Base-by-base conservation (phyloP, 2,888 invertebrate species). In the Ennomos quercinarius region DNA sequence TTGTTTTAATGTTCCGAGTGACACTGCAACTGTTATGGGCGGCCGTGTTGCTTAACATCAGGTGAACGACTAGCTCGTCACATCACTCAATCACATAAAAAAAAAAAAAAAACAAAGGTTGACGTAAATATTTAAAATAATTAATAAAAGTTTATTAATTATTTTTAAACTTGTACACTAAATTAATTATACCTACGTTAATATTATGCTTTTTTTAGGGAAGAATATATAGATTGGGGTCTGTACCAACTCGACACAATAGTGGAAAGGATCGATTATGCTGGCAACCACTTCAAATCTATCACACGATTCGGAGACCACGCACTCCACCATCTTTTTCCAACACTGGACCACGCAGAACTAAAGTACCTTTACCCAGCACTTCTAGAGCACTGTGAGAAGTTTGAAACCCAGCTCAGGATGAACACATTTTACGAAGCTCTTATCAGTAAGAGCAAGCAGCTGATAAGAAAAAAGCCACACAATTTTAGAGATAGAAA, bases 261-360 rank as follows among this genome's bases (percentile, higher is more conserved):
- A 0, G 94, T 95, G 36, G 97, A 96, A 76, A 93, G 96, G 63
- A 88, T 93, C 13, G 95, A 96, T 64, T 90, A 95, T 60, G 94
- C 94, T 9, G 94, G 95, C 10, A 77, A 94, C 42, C 93, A 94
- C 63, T 95, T 96, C 76, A 85, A 96, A 63, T 94, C 94, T 0
- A 80, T 97, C 53, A 95, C 96, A 0, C 93, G 95, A 61, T 97
- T 96, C 72, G 97, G 97, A 0, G 95, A 96, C 60, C 97, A 97
- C 77, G 93, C 93, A 0, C 86, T 97, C 1, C 97, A 97, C 80
- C 97, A 97, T 83, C 87, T 97, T 13, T 95, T 97, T 71, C 97
- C 97, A 0, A 96, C 96, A 0, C 73, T 97, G 37, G 97, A 97
- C 78, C 97, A 97, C 73, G 95, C 94, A 0, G 93, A 95, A 57